Evolutionary conservation across 2,888 invertebrate genomes (phyloP), one percentile per base, ranked within the genome.

Genomic region (Xestia sexstrigata): DNA sequence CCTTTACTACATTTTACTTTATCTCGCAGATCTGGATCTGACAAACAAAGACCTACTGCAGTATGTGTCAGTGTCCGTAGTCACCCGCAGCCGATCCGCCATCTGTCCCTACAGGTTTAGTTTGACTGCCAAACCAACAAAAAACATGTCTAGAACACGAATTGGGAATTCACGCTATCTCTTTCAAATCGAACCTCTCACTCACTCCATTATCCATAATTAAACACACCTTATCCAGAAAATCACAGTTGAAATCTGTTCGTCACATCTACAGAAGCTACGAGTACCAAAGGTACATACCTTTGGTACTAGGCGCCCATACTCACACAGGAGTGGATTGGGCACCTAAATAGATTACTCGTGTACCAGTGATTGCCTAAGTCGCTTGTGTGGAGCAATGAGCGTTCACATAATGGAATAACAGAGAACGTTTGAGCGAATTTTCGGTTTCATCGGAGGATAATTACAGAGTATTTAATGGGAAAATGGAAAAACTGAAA

Each of bases 301-400:
- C 13, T 23, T 26, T 42, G 52, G 70, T 82, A 83, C 78, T 52
- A 78, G 82, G 83, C 47, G 52, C 68, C 47, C 78, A 83, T 78
- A 82, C 13, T 45, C 60, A 39, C 39, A 69, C 35, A 66, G 55
- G 30, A 82, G 82, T 74, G 26, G 62, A 83, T 85, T 83, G 82
- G 71, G 55, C 39, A 71, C 82, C 74, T 83, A 74, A 83, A 85
- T 71, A 85, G 83, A 82, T 78, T 82, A 81, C 74, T 78, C 68
- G 73, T 60, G 71, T 82, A 71, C 73, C 69, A 70, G 72, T 74
- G 78, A 85, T 78, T 82, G 65, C 78, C 58, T 68, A 62, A 63
- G 63, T 65, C 68, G 47, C 73, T 67, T 81, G 60, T 74, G 62
- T 73, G 26, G 62, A 63, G 78, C 70, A 68, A 62, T 78, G 55